A percentile compares a stretch with the other conserved stretches of the same genome.
These are phyloP conservation scores for Morpho achilles DNA, from an alignment of 2,888 invertebrate species.

Conservation along the genomic window DNA sequence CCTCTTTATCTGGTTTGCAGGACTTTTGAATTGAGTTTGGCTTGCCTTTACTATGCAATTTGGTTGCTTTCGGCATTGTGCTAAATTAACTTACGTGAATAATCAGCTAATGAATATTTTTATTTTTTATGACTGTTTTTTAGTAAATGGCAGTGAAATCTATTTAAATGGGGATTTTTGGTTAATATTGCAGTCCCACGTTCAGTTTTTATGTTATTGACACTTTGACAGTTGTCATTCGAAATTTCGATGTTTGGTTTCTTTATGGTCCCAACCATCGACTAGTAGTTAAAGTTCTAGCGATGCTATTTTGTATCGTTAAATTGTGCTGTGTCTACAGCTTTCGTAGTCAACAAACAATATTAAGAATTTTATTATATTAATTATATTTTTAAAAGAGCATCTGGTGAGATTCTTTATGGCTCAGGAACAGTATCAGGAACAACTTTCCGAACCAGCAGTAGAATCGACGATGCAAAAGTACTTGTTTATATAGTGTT, in stretches of 20 bases:
- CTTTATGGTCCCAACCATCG: neutral
- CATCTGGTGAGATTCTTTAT: too few species aligned
- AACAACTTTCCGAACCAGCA: too few species aligned
- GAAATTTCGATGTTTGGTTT: constrained; percentile 11
- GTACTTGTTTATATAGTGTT: too few species aligned
- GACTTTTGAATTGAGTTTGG: constrained; percentile 59
- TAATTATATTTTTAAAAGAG: too few species aligned
- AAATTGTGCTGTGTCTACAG: too few species aligned
- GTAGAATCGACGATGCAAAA: too few species aligned
- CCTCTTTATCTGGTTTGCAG: constrained; percentile 50
- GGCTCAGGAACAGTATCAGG: too few species aligned
- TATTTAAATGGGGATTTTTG: neutral
- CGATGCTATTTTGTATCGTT: too few species aligned
- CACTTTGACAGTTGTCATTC: constrained; percentile 25
- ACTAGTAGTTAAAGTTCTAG: too few species aligned
- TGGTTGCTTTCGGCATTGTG: constrained; percentile 66
- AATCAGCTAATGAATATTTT: neutral
- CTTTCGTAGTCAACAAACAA: too few species aligned
- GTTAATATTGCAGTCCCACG: constrained; percentile 34
- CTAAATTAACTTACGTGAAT: constrained; percentile 2
- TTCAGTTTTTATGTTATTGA: constrained; percentile 40
- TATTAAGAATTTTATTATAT: too few species aligned
- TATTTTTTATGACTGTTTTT: constrained; percentile 5
- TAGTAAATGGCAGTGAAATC: neutral
- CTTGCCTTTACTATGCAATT: constrained; percentile 65